Conservation (phyloP, 2,797 vertebrate genomes). For the Clarias fuscus region DNA sequence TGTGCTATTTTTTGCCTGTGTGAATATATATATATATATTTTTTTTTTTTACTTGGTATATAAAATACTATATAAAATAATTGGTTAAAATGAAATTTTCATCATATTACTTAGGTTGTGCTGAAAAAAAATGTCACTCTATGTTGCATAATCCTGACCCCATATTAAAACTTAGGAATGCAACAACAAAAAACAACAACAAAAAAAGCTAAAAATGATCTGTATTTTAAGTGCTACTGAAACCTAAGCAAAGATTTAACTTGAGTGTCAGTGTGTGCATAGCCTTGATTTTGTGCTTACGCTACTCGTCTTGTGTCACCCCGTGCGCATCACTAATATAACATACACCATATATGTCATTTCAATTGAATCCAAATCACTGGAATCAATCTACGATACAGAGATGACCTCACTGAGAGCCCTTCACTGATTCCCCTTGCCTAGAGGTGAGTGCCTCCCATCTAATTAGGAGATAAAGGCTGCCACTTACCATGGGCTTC, state of each 20-base stretch:
- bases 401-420: slow-evolving; percentile 24
- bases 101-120: too few relatives aligned
- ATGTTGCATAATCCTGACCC: too few relatives aligned
- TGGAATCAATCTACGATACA: slow-evolving; percentile 26
- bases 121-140: too few relatives aligned
- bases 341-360: not conserved
- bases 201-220: too few relatives aligned
- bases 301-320: not conserved
- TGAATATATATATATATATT: too few relatives aligned
- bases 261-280: not conserved
- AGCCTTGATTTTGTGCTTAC: not conserved
- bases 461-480: slow-evolving; percentile 86
- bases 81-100: too few relatives aligned
- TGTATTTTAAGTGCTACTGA: not conserved
- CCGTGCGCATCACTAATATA: not conserved
- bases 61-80: too few relatives aligned
- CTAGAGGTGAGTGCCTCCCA: slow-evolving; percentile 71
- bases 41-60: too few relatives aligned
- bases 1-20: too few relatives aligned
- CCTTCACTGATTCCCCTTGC: slow-evolving; percentile 67
- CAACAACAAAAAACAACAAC: too few relatives aligned
- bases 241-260: not conserved
- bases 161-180: too few relatives aligned
- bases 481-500: slow-evolving; percentile 76
- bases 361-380: slow-evolving; percentile 12